Percentiles rank a stretch among this genome's conserved stretches.
Evolutionary conservation across 2,888 invertebrate species (phyloP).

Genomic region (Didymodactylos carnosus): DNA sequence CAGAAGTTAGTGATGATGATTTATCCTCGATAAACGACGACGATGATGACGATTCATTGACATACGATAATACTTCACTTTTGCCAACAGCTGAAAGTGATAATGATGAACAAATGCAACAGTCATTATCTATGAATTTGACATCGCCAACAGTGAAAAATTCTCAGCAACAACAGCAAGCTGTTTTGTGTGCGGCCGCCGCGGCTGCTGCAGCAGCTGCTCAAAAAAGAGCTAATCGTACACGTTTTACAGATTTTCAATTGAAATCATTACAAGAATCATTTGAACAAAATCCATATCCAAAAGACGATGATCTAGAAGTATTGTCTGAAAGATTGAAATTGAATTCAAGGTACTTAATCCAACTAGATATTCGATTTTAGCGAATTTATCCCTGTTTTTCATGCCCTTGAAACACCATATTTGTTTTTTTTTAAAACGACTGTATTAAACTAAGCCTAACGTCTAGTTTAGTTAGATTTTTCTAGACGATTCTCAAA

Average conservation of each 20-base stretch:
- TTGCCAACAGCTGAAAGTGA: no score
- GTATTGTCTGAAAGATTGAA: slow-evolving; percentile 81
- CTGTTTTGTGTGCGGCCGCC: not conserved
- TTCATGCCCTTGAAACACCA: no score
- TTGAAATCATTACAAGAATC: slow-evolving; percentile 96
- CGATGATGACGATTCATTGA: not conserved
- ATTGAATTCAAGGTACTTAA: slow-evolving; percentile 75
- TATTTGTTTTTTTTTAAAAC: no score
- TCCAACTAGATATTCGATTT: no score
- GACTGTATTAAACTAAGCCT: no score
- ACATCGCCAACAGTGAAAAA: not conserved
- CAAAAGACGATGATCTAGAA: slow-evolving; percentile 95
- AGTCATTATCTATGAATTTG: not conserved
- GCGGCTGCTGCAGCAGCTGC: not conserved
- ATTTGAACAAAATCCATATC: slow-evolving; percentile 98
- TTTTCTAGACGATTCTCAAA: no score
- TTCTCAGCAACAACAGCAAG: no score
- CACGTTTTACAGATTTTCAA: slow-evolving; percentile 91
- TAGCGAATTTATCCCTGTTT: no score
- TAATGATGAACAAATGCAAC: not conserved
- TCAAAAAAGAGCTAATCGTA: slow-evolving; percentile 73
- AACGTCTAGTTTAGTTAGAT: no score
- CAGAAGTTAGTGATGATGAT: no score
- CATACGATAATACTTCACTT: no score
- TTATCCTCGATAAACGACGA: no score